phyloP scores from a whole-genome alignment of 2,888 invertebrate species.

The Tholera decimalis region DNA sequence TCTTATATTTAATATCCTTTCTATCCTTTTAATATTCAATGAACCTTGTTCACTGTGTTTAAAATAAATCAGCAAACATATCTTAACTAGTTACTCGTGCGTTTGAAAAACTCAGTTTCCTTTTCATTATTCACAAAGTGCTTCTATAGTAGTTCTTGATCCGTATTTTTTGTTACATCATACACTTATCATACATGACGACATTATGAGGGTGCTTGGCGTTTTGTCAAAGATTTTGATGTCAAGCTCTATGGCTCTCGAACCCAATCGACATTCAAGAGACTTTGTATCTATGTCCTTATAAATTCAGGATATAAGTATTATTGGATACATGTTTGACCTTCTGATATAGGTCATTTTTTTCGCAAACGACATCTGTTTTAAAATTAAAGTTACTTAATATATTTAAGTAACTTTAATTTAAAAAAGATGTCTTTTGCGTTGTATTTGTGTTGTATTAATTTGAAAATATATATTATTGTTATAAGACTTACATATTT shows the following conservation, averaged over 20 bases:
- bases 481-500: no score
- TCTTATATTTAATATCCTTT: no score
- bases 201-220: constrained; percentile 60
- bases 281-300: constrained; percentile 9
- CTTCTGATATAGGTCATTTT: constrained; percentile 12
- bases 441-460: no score
- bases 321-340: constrained; percentile 11
- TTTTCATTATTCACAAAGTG: neutral
- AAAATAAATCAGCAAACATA: no score
- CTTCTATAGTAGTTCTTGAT: neutral
- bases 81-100: neutral
- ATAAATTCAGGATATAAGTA: neutral
- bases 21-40: no score
- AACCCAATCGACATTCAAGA: constrained; percentile 61
- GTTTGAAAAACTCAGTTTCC: neutral
- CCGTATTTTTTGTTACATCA: constrained; percentile 1
- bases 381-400: neutral
- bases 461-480: no score
- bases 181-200: constrained; percentile 57
- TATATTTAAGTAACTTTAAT: no score
- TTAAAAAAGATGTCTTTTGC: no score
- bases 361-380: no score
- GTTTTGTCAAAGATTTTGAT: constrained; percentile 66
- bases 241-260: constrained; percentile 52
- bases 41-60: no score